phyloP scores from a whole-genome alignment of 2,888 invertebrate species.

The Morpho helenor region DNA sequence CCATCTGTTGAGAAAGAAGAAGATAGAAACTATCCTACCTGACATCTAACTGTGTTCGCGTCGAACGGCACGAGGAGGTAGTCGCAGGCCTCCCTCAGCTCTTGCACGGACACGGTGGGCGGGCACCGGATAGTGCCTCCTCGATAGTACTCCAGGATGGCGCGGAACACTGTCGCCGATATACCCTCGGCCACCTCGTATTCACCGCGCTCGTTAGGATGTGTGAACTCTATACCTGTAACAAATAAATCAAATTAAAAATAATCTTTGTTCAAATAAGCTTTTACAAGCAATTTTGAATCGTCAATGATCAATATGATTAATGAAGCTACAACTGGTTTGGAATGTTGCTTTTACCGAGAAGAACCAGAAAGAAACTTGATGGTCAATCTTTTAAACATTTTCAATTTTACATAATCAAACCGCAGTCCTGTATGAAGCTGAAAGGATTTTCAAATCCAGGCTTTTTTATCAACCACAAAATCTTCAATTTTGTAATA shows the following conservation, averaged over 20 bases:
- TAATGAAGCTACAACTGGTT: background rate
- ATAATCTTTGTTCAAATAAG: no score
- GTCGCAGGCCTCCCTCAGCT: constrained; percentile 98
- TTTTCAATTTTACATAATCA: no score
- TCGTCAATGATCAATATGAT: no score
- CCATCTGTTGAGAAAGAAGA: no score
- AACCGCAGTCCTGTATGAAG: no score
- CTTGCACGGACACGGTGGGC: constrained; percentile 96
- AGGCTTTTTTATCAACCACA: no score
- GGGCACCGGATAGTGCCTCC: constrained; percentile 96
- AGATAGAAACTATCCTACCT: constrained; percentile 38
- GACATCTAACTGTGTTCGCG: constrained; percentile 94
- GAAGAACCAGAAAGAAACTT: no score
- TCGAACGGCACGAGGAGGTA: constrained; percentile 99
- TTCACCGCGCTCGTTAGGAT: constrained; percentile 97
- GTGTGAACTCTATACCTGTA: constrained; percentile 89
- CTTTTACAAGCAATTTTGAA: no score
- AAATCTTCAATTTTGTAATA: no score
- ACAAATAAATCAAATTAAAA: background rate
- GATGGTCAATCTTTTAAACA: no score
- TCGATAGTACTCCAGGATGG: constrained; percentile 96
- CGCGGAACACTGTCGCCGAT: constrained; percentile 95
- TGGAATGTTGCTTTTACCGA: background rate
- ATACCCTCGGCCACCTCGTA: constrained; percentile 98
- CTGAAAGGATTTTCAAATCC: no score